Conservation (phyloP, 2,797 vertebrate genomes). For the Tamandua tetradactyla region DNA sequence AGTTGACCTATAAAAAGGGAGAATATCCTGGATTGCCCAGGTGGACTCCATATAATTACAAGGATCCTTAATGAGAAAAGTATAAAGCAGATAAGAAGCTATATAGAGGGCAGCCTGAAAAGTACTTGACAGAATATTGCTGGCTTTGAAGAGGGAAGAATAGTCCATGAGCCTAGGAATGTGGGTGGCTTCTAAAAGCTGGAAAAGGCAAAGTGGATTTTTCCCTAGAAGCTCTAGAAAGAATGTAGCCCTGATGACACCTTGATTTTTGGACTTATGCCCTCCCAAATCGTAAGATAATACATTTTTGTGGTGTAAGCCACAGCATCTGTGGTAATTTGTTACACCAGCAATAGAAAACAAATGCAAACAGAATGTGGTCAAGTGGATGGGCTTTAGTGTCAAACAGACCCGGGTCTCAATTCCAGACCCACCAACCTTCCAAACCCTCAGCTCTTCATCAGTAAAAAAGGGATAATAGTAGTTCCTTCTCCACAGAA, state of each 20-base stretch:
- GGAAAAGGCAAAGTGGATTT: neutral
- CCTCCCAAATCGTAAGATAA: neutral
- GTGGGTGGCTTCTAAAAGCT: neutral
- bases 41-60: neutral
- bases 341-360: neutral
- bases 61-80: neutral
- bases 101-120: neutral
- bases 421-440: neutral
- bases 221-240: neutral
- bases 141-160: neutral
- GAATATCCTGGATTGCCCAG: neutral
- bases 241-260: fast-evolving
- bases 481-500: neutral
- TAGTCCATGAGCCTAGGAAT: neutral
- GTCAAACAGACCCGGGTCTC: neutral
- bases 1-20: neutral
- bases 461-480: neutral
- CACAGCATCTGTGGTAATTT: neutral
- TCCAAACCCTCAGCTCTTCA: neutral
- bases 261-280: neutral
- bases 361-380: neutral
- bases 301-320: neutral
- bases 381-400: neutral
- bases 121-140: neutral
- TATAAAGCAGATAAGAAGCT: neutral